Conservation (phyloP, 2,888 invertebrate species). For the Scaptomyza reducta region DNA sequence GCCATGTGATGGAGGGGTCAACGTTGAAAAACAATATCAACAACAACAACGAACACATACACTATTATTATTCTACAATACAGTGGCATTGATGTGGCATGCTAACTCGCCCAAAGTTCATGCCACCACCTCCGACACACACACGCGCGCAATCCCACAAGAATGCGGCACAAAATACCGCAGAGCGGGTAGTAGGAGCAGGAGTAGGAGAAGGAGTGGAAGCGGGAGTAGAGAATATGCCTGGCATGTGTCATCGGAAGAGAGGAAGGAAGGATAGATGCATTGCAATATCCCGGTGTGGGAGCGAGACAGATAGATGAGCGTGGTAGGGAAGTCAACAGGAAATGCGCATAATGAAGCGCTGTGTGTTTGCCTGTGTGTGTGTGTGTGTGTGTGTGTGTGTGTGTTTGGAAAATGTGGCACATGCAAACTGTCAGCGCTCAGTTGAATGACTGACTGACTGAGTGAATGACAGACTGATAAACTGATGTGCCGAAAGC, state of each 20-base stretch:
- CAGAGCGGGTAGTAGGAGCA: constrained; percentile 7
- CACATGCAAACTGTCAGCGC: constrained; percentile 56
- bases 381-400: too few relatives aligned
- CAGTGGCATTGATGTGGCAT: constrained; percentile 61
- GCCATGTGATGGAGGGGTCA: constrained; percentile 57
- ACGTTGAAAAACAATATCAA: constrained; percentile 6
- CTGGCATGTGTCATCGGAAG: constrained; percentile 57
- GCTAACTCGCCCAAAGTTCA: constrained; percentile 16
- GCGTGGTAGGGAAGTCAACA: constrained; percentile 6
- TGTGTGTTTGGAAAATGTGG: constrained; percentile 65
- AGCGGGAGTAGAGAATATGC: constrained; percentile 36
- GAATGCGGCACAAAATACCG: constrained; percentile 40
- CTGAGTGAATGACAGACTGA: constrained; percentile 39
- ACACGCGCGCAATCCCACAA: constrained; percentile 45
- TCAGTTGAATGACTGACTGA: constrained; percentile 26
- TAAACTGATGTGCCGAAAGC: constrained; percentile 6
- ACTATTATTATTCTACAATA: constrained; percentile 44
- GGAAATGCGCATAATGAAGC: constrained; percentile 75
- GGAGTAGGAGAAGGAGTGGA: not conserved
- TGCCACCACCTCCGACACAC: not conserved
- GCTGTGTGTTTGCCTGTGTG: constrained; percentile 28
- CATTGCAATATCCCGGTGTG: constrained; percentile 12
- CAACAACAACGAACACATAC: constrained; percentile 14
- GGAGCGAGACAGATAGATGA: not conserved
- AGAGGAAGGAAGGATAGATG: constrained; percentile 50